A percentile compares a stretch with the other conserved stretches of the same genome.
Evolutionary conservation across 2,888 invertebrate species (phyloP).

Genomic region (Agrochola lychnidis): DNA sequence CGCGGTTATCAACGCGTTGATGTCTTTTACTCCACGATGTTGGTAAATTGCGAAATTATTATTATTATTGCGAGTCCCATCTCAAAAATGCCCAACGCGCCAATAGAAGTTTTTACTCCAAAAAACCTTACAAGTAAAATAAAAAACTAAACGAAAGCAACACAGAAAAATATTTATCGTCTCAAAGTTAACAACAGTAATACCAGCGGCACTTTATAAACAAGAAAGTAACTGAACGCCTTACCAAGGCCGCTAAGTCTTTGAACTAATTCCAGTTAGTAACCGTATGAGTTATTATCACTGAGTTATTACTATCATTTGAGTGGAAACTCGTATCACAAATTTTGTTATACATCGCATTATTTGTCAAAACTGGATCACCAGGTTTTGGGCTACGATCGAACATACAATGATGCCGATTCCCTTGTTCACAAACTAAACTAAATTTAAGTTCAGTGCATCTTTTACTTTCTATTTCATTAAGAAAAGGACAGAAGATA

Average conservation of each 20-base stretch:
- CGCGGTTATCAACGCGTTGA: no score
- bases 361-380: background rate
- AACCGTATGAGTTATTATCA: conserved; percentile 24
- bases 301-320: conserved; percentile 15
- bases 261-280: conserved; percentile 58
- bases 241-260: conserved; percentile 61
- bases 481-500: no score
- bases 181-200: conserved; percentile 21
- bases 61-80: no score
- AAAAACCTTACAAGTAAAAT: background rate
- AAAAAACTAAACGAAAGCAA: background rate
- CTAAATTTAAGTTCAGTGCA: no score
- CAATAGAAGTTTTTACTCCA: no score
- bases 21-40: no score
- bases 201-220: conserved; percentile 20
- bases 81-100: no score
- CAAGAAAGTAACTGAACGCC: conserved; percentile 63
- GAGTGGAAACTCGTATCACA: background rate
- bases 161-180: conserved; percentile 3
- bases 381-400: background rate
- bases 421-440: no score
- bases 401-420: background rate
- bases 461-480: no score
- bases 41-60: no score
- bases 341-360: background rate